Evolutionary conservation across 2,797 vertebrate genomes (phyloP), one percentile per base, ranked within the genome.

Genomic region (Macropodus opercularis): DNA sequence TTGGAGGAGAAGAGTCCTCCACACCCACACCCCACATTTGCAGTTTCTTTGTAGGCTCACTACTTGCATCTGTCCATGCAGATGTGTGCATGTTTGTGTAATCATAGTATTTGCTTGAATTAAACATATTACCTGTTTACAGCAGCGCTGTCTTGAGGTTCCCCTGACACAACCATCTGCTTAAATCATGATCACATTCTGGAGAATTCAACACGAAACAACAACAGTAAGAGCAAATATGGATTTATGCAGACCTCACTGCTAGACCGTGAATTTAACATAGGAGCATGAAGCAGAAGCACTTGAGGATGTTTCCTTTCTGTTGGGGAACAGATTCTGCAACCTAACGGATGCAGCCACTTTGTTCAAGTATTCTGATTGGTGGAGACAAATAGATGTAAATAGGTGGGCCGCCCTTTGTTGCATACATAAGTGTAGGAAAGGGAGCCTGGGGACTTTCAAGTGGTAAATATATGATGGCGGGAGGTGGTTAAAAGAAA

Each of bases 221-320:
- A 35, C 1, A 22, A 63, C 43, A 68, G 41, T 3, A 7, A 72
- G 49, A 32, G 36, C 29, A 58, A 75, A 36, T 51, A 36, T 71
- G 14, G 31, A 46, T 26, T 54, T 80, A 70, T 65, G 72, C 66
- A 61, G 39, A 13, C 40, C 23, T 22, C 62, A 68, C 63, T 66
- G 55, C 74, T 72, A 22, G 51, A 76, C 46, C 72, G 85, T 89
- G 78, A 87, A 82, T 90, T 85, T 87, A 85, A 90, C 82, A 90
- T 87, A 75, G 89, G 81, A 67, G 58, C 18, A 57, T 39, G 27
- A 66, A 65, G 51, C 48, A 73, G 71, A 70, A 77, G 58, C 52
- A 57, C 48, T 52, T n/a, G 40, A 46, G 59, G 54, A 80, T 66
- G 65, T 53, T 71, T 53, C 40, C 67, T 76, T 86, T 68, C 79